These are phyloP conservation scores for Capitella teleta DNA, from an alignment of 1,140 invertebrate genomes.

Conservation along the genomic window DNA sequence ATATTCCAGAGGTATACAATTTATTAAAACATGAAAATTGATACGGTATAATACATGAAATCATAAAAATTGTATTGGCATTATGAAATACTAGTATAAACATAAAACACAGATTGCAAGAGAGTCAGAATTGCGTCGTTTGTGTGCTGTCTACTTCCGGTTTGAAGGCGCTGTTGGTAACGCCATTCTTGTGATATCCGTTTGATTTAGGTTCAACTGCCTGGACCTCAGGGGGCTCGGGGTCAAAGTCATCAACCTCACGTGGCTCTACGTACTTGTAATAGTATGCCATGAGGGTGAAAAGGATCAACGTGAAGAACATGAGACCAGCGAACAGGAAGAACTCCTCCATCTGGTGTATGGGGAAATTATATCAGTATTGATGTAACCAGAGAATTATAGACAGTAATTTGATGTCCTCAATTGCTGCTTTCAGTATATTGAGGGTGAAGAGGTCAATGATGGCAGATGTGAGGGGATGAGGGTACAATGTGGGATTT, in stretches of 20 bases:
- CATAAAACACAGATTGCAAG: too few relatives aligned
- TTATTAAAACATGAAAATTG: too few relatives aligned
- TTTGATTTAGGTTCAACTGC: too few relatives aligned
- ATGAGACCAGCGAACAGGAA: conserved; percentile 1
- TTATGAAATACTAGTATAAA: too few relatives aligned
- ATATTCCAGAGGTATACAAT: too few relatives aligned
- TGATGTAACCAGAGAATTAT: not conserved
- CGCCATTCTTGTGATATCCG: too few relatives aligned
- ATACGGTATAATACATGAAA: too few relatives aligned
- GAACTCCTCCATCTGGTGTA: conserved; percentile 1
- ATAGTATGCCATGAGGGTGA: not conserved
- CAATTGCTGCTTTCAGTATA: not conserved
- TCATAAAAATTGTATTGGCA: too few relatives aligned
- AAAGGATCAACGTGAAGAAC: not conserved
- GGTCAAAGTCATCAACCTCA: not conserved
- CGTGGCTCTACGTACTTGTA: not conserved
- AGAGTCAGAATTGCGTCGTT: too few relatives aligned
- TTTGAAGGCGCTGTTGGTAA: too few relatives aligned
- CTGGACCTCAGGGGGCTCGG: not conserved
- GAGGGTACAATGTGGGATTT: not conserved
- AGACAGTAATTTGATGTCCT: not conserved
- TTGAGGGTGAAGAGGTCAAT: not conserved
- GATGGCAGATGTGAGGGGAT: not conserved
- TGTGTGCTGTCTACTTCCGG: too few relatives aligned
- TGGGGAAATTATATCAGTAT: too few relatives aligned